Conservation (phyloP, 2,113 vertebrate genomes). For the Crypturellus undulatus region DNA sequence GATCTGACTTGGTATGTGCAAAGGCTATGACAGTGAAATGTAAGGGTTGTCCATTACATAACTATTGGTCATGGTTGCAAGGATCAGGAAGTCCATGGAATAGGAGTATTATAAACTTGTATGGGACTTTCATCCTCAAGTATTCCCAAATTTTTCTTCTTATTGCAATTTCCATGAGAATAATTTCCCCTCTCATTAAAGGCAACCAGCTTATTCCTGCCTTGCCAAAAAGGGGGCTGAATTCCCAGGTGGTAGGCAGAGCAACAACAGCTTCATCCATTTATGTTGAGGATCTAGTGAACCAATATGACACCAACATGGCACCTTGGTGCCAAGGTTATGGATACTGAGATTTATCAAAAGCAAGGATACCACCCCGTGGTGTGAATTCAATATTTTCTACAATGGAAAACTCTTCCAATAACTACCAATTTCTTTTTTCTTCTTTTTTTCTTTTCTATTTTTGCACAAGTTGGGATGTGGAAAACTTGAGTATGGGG, state of each 20-base stretch:
- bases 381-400: background rate
- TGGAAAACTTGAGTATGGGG: constrained; percentile 12
- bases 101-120: background rate
- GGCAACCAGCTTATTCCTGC: background rate
- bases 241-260: background rate
- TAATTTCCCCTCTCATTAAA: background rate
- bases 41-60: background rate
- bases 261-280: background rate
- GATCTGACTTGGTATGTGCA: background rate
- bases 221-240: background rate
- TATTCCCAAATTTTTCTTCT: background rate
- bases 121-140: background rate
- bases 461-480: constrained; percentile 9
- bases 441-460: constrained; percentile 27
- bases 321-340: background rate
- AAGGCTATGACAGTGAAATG: background rate
- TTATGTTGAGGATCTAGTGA: background rate
- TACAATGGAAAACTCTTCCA: background rate
- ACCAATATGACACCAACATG: accelerated
- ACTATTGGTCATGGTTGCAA: background rate
- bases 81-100: background rate
- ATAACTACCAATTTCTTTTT: constrained; percentile 26
- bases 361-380: background rate
- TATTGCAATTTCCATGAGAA: accelerated
- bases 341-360: background rate